Base-by-base conservation (phyloP, 2,888 invertebrate genomes). In the Luperina testacea region DNA sequence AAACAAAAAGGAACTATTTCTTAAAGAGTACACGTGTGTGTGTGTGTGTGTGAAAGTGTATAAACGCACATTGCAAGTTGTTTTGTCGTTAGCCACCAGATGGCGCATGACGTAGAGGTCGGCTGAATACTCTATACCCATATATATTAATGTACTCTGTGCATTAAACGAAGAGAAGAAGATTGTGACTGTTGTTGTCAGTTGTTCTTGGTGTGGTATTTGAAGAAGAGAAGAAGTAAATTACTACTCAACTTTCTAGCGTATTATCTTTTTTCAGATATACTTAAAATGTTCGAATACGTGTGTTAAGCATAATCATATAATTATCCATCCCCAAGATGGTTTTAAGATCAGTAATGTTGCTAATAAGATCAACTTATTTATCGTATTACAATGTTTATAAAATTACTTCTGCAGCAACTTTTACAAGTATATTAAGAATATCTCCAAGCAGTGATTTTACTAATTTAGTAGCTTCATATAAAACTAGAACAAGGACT, bases 291-390 rank as follows among this genome's bases (percentile, higher is more conserved):
- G 42, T 38, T 72, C 20, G 64, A 38, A 27, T 72, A 38, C 9
- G n/a, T 64, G 24, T 64, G 64, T 13, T 63, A 48, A 24, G 17
- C 4, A 15, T 61, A 57, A 20, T 6, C 48, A 61, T 59, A 13
- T 64, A 38, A 38, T 38, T 38, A 64, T 9, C 24, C 57, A 61
- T 72, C 38, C 20, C 13, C 13, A 69, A 32, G 64, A 89, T 89
- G 89, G 72, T 67, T 67, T 57, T 88, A 61, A 80, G 72, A 84
- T 78, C 87, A 75, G 38, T 85, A 38, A 71, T 70, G 42, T 71
- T 85, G 11, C 11, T 57, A 24, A 1, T 24, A 20, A 80, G 71
- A 67, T 53, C 80, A 27, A 75, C n/a, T 1, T 77, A n/a, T 69
- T 20, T 74, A n/a, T 45, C 51, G 1, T 65, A 51, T 51, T 65